phyloP scores from a whole-genome alignment of 1,140 invertebrate genomes.

The Apis mellifera region DNA sequence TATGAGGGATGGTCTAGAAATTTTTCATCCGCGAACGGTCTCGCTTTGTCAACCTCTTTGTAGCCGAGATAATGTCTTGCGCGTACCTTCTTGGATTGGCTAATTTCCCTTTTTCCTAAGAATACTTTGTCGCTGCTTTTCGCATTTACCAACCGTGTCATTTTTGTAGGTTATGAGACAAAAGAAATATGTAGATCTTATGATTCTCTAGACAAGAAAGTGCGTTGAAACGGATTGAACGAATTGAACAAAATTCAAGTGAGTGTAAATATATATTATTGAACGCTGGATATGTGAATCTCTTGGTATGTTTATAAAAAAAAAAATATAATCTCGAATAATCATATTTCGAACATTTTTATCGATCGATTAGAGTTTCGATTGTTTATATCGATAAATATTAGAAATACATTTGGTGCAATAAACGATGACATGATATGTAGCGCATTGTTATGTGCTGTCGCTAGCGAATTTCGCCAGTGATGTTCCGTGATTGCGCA shows the following conservation, averaged over 20 bases:
- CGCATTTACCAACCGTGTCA: not conserved
- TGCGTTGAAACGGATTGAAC: not conserved
- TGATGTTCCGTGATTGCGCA: constrained; percentile 45
- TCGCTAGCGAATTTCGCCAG: constrained; percentile 36
- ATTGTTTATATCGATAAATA: not conserved
- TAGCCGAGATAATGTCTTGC: constrained; percentile 13
- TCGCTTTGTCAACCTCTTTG: constrained; percentile 39
- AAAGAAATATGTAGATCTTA: not conserved
- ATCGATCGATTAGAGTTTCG: not conserved
- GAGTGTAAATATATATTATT: not conserved
- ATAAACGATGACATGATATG: not conserved
- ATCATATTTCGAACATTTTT: not conserved
- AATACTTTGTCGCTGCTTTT: not conserved
- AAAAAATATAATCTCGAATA: no score
- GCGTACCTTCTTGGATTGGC: constrained; percentile 7
- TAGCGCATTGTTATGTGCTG: not conserved
- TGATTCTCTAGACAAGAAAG: not conserved
- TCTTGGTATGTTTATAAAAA: no score
- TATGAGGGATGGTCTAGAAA: constrained; percentile 31
- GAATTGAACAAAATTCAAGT: not conserved
- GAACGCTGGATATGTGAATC: no score
- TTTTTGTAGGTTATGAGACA: not conserved
- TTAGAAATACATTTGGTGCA: not conserved
- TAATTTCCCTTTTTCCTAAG: constrained; percentile 34
- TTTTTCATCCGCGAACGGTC: constrained; percentile 26